A percentile compares a stretch with the other conserved stretches of the same genome.
These are phyloP conservation scores for Ptyas mucosa DNA, from an alignment of 2,113 vertebrate species.

Conservation along the genomic window DNA sequence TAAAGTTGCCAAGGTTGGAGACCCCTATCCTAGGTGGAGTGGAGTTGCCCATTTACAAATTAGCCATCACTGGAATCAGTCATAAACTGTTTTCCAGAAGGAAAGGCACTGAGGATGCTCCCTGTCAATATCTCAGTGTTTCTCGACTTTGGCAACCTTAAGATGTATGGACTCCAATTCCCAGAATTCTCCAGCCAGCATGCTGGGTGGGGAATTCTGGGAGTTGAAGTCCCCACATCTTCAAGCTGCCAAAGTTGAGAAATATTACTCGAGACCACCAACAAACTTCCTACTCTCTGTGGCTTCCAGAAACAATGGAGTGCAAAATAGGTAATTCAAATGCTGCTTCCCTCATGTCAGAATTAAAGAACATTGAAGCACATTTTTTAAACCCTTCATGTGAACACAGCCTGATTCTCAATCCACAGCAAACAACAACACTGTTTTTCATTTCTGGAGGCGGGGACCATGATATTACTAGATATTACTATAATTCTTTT, in stretches of 20 bases:
- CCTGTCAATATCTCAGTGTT: not conserved
- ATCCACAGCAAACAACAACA: constrained; percentile 6
- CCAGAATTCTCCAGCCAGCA: not conserved
- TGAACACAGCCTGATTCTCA: constrained; percentile 11
- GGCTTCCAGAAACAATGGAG: not conserved
- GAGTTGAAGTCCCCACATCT: not conserved
- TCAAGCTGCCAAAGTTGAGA: not conserved
- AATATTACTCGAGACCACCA: not conserved
- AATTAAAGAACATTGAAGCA: not conserved
- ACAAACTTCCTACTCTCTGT: not conserved
- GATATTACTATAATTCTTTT: not conserved
- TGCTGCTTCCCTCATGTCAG: not conserved
- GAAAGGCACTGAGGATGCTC: not conserved
- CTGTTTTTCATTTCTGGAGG: not conserved
- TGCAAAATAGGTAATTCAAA: not conserved
- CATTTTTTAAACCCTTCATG: not conserved
- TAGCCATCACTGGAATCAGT: not conserved
- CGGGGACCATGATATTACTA: not conserved
- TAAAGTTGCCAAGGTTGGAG: not conserved
- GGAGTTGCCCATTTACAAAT: not conserved
- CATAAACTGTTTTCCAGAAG: not conserved
- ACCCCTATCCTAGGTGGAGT: not conserved
- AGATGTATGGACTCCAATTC: not conserved
- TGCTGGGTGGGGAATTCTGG: not conserved
- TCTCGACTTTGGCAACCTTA: not conserved